Evolutionary conservation across 1,140 invertebrate genomes (phyloP), one percentile per base, ranked within the genome.

Genomic region (Melanaphis sacchari): DNA sequence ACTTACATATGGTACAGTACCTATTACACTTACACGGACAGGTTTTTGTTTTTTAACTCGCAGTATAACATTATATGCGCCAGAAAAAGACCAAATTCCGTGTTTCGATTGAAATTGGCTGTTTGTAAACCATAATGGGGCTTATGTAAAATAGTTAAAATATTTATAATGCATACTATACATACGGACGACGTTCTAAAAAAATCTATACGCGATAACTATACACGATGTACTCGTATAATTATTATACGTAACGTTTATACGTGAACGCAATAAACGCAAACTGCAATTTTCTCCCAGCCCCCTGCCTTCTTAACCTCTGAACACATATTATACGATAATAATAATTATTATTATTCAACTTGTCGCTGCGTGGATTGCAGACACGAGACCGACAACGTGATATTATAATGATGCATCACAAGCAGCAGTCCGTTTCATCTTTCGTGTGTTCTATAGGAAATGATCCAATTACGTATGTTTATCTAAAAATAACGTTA

Each of bases 401-500:
- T 66, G 59, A 31, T 76, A 76, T n/a, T n/a, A 76, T 76, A n/a
- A n/a, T n/a, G 59, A 76, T n/a, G n/a, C n/a, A n/a, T n/a, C n/a
- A 66, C 15, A 5, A 66, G 11, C 59, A 36, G 15, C 59, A 76
- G 4, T n/a, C 59, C 59, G 15, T 76, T 59, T 76, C 9, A 15
- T 66, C 59, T 11, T 3, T 76, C 4, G 21, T 15, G 26, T 76
- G 59, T 76, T 76, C 59, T 76, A 76, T 82, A 38, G 36, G 36
- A 82, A 15, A 41, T 85, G 84, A 43, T 87, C 85, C 46, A 87
- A 87, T 87, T 41, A 41, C 18, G 11, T 46, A 7, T 87, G 85
- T 46, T 87, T 36, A n/a, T 87, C 41, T 87, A 87, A 87, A 87
- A 36, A 87, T 87, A 49, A 87, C 41, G 43, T 87, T 11, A 40